Percentiles rank a stretch among this genome's conserved stretches.
phyloP scores from a whole-genome alignment of 2,888 invertebrate genomes.

The Himalopsyche kuldschensis region DNA sequence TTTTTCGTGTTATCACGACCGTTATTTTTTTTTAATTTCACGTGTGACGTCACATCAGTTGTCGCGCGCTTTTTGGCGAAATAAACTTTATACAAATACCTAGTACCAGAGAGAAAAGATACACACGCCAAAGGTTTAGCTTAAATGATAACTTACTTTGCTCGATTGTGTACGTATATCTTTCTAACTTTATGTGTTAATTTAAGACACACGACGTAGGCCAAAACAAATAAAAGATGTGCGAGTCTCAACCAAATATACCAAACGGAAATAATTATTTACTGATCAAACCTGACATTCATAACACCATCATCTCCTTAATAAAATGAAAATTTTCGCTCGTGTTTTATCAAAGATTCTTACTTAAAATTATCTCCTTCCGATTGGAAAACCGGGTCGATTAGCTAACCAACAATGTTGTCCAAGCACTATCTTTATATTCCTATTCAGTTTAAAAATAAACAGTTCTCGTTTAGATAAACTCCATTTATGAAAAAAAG shows the following conservation, averaged over 20 bases:
- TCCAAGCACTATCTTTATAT: too few relatives aligned
- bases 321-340: neutral
- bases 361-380: too few relatives aligned
- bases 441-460: too few relatives aligned
- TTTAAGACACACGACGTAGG: neutral
- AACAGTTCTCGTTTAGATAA: too few relatives aligned
- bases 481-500: too few relatives aligned
- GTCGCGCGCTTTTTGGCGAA: neutral
- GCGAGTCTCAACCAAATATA: neutral
- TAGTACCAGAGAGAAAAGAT: too few relatives aligned
- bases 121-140: too few relatives aligned
- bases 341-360: neutral
- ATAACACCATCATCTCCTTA: neutral
- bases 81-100: neutral
- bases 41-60: neutral
- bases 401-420: too few relatives aligned
- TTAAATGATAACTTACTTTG: too few relatives aligned
- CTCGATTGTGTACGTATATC: neutral
- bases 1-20: conserved; percentile 29
- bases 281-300: neutral
- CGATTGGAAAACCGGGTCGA: too few relatives aligned
- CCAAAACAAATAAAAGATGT: neutral
- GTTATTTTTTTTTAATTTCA: conserved; percentile 7
- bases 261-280: neutral
- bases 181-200: neutral